Base-by-base conservation (phyloP, 2,113 vertebrate species). In the Neoarius graeffei region DNA sequence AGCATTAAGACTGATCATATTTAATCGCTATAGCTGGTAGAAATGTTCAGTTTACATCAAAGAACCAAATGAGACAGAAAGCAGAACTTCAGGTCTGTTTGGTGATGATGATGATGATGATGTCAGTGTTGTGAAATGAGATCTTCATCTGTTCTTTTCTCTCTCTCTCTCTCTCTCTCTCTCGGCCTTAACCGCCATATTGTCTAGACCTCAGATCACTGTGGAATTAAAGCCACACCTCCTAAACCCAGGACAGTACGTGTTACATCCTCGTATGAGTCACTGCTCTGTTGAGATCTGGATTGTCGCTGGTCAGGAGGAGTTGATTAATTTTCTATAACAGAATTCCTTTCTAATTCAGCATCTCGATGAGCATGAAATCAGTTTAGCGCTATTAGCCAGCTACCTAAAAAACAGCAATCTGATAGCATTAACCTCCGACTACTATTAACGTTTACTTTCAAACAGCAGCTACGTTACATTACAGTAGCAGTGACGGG, bases 51-150 rank as follows among this genome's bases (percentile, higher is more conserved):
- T 4, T 19, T 59, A 59, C 57, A 59, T 7, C 56, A 57, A 4
- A 8, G 60, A 62, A 64, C 7, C 1, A 5, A 30, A 15, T 13
- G 15, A 15, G 4, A 27, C 30, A 71, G 30, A 71, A 71, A 71
- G 14, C 69, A 35, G 69, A 48, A 10, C 7, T 73, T 20, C 15
- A 19, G 17, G 8, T 35, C 17, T 73, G 11, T 50, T 50, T 48
- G 73, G 20, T 76, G 42, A 57, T 77, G 54, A 86, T n/a, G 59
- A 52, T n/a, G 69, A 67, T 35, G 62, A 52, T 81, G 57, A 86
- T 77, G 77, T 30, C 27, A 35, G n/a, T 59, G n/a, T 9, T 60
- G 56, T 60, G n/a, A 59, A 35, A 60, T 59, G 9, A 76, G 42
- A 76, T 67, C 20, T 83, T 27, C 23, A 25, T 64, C 35, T n/a